phyloP scores from a whole-genome alignment of 2,888 invertebrate species.

The Oscheius sp. region DNA sequence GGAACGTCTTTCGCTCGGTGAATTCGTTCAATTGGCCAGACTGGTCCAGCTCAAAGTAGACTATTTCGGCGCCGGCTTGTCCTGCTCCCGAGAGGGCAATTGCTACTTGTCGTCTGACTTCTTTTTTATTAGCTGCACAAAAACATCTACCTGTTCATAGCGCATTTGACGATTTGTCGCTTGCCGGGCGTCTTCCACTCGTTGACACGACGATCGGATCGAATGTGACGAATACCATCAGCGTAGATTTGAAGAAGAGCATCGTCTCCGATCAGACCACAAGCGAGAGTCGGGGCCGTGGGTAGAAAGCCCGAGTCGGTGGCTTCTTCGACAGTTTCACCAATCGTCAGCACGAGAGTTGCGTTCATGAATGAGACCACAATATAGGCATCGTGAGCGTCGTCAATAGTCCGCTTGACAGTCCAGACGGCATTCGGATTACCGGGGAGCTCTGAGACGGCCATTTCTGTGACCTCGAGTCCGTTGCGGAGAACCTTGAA shows the following conservation, averaged over 20 bases:
- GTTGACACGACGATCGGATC: constrained; percentile 96
- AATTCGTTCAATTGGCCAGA: constrained; percentile 88
- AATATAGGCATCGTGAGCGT: constrained; percentile 99
- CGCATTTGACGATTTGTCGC: constrained; percentile 95
- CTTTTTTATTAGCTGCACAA: constrained; percentile 74
- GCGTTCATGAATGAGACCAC: constrained; percentile 99
- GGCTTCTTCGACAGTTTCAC: constrained; percentile 99
- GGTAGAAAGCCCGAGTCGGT: constrained; percentile 99
- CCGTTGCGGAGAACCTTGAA: constrained; percentile 88
- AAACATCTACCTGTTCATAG: constrained; percentile 87
- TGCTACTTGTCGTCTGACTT: constrained; percentile 85
- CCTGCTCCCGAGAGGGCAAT: constrained; percentile 92
- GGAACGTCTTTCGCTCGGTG: constrained; percentile 94
- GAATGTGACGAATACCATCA: constrained; percentile 96
- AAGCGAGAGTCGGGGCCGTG: constrained; percentile 97
- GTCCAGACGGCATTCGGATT: constrained; percentile 99
- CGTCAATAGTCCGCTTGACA: constrained; percentile 93
- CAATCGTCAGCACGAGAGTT: constrained; percentile 96
- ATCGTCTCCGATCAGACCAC: constrained; percentile 96
- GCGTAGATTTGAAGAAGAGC: constrained; percentile 98
- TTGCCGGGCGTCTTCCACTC: constrained; percentile 99
- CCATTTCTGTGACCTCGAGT: constrained; percentile 97
- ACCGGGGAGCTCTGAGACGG: constrained; percentile 98
- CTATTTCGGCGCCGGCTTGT: constrained; percentile 88
- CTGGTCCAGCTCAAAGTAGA: constrained; percentile 97